phyloP scores from a whole-genome alignment of 2,113 vertebrate species.

The Narcine bancroftii region DNA sequence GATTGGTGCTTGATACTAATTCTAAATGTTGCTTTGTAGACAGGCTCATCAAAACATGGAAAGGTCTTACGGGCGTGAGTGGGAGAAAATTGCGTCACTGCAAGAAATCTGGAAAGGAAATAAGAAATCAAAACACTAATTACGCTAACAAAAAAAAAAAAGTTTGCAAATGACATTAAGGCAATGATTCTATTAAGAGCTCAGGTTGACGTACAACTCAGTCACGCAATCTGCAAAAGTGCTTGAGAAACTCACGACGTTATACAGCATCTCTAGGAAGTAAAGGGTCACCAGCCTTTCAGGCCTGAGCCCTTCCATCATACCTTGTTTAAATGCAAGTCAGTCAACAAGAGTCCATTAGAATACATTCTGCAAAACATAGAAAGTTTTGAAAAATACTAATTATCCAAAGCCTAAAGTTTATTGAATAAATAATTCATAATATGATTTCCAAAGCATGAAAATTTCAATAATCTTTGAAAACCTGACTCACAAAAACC shows the following conservation, averaged over 20 bases:
- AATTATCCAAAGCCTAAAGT: not conserved
- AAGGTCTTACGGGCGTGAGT: conserved; percentile 94
- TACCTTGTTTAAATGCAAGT: no score
- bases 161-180: not conserved
- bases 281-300: no score
- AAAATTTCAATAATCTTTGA: not conserved
- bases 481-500: not conserved
- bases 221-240: no score
- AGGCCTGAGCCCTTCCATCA: no score
- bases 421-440: not conserved
- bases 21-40: conserved; percentile 95
- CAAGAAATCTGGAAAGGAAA: conserved; percentile 70
- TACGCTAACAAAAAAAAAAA: not conserved
- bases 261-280: no score
- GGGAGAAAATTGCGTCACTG: conserved; percentile 92
- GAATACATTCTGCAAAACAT: no score
- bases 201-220: not conserved
- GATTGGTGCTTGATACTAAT: conserved; percentile 83
- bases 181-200: conserved; percentile 6
- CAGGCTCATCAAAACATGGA: conserved; percentile 95
- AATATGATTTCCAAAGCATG: not conserved
- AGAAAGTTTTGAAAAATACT: not conserved
- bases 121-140: not conserved
- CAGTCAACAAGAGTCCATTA: not conserved
- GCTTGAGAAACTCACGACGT: no score